Percentiles rank a stretch among this genome's conserved stretches.
Evolutionary conservation across 1,140 invertebrate species (phyloP).

Genomic region (Calliopsis andreniformis): DNA sequence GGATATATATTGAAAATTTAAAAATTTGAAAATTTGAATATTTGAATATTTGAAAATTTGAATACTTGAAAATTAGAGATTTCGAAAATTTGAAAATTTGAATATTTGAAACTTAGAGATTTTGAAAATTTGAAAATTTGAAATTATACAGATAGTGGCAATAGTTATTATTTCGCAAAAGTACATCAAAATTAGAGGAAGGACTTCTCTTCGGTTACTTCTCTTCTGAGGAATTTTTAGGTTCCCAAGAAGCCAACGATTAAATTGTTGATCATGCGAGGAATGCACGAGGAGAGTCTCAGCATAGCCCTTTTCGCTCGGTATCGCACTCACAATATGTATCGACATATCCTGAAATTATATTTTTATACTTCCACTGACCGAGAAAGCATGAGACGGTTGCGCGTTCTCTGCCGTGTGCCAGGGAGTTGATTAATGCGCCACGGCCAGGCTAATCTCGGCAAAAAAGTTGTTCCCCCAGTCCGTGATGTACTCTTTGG

Average conservation of each 20-base stretch:
- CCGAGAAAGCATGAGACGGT: conserved; percentile 15
- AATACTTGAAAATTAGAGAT: no score
- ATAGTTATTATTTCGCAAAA: no score
- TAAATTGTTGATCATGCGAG: background rate
- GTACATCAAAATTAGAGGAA: no score
- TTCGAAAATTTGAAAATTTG: no score
- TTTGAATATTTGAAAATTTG: no score
- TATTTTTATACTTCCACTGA: conserved; percentile 74
- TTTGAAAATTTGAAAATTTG: no score
- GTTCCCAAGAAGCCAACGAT: background rate
- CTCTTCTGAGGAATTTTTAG: background rate
- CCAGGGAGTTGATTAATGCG: conserved; percentile 5
- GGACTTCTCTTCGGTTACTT: no score
- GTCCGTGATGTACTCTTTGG: background rate
- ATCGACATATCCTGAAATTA: conserved; percentile 73
- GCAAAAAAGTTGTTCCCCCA: conserved; percentile 14
- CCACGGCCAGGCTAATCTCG: conserved; percentile 3
- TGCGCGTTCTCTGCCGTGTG: background rate
- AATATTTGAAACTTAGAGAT: no score
- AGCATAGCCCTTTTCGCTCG: conserved; percentile 37
- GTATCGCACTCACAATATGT: conserved; percentile 43
- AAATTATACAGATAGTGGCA: no score
- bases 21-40: no score
- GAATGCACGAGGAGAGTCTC: background rate
- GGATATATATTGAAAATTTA: no score